A percentile compares a stretch with the other conserved stretches of the same genome.
These are phyloP conservation scores for Montipora foliosa DNA, from an alignment of 64 coral and sea anemone species.

Conservation along the genomic window DNA sequence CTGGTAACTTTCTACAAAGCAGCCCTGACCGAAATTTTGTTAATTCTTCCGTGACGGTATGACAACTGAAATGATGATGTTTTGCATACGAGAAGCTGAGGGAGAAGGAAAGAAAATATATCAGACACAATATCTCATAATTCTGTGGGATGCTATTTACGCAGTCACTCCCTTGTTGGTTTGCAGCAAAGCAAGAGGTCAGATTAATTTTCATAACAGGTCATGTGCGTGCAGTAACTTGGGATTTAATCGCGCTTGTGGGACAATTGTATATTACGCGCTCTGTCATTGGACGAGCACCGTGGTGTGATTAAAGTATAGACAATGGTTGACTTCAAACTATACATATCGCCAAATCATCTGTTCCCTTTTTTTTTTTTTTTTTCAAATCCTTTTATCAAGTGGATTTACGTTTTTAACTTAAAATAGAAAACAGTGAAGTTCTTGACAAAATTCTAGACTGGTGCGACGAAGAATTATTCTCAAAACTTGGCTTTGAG, in stretches of 20 bases:
- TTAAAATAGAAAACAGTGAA: too few species aligned
- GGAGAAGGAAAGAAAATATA: neutral
- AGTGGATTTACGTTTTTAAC: too few species aligned
- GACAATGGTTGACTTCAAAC: neutral
- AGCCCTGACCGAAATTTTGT: neutral
- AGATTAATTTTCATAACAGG: neutral
- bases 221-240: neutral
- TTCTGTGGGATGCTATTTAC: neutral
- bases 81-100: neutral
- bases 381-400: too few species aligned
- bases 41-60: neutral
- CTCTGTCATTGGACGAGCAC: neutral
- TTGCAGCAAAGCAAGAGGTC: neutral
- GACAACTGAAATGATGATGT: constrained; percentile 3
- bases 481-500: too few species aligned
- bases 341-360: neutral
- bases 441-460: too few species aligned
- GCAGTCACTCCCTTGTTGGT: neutral
- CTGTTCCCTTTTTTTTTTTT: neutral
- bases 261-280: neutral
- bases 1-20: neutral
- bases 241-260: neutral
- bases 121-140: neutral
- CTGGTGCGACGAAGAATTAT: too few species aligned
- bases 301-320: constrained; percentile 13